Evolutionary conservation across 1,140 invertebrate species (phyloP), one percentile per base, ranked within the genome.

Genomic region (Drosophila santomea): DNA sequence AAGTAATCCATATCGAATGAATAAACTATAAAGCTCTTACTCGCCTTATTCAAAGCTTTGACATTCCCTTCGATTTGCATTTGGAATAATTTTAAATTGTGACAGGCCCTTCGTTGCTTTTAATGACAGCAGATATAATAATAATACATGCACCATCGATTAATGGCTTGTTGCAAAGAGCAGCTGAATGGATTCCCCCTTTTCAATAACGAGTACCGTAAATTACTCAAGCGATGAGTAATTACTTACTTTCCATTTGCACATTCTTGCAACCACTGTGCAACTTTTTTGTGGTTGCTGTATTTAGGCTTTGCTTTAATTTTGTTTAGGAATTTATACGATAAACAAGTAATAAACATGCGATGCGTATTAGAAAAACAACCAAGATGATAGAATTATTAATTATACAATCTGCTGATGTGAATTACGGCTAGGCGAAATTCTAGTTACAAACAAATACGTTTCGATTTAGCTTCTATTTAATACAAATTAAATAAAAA

Each of bases 221-320:
- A 71, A 58, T 64, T 60, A 57, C 50, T 47, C 55, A 63, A 38
- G 36, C 71, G 54, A 54, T 61, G 39, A 44, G 44, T 48, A 81
- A 66, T 81, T 80, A 55, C 56, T 50, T 48, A 60, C 78, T 80
- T 76, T 66, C 47, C 66, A 66, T 47, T 80, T 59, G 72, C 20
- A 35, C 41, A 38, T 55, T 32, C 47, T 20, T 23, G 15, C 15
- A 59, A 39, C 43, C 35, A 48, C 35, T 58, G 23, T 59, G 54
- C 23, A 52, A 75, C 38, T 38, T 63, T 47, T 67, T 74, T 62
- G 39, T 51, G 17, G 6, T 63, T 50, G 44, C 32, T 15, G 35
- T 38, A 44, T 62, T 76, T 36, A 45, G 10, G n/a, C 17, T 38
- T 32, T 58, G 41, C 35, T 10, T 38, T 55, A 43, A 43, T 14